Evolutionary conservation across 2,797 vertebrate species (phyloP), one percentile per base, ranked within the genome.

Genomic region (Cottoperca gobio): DNA sequence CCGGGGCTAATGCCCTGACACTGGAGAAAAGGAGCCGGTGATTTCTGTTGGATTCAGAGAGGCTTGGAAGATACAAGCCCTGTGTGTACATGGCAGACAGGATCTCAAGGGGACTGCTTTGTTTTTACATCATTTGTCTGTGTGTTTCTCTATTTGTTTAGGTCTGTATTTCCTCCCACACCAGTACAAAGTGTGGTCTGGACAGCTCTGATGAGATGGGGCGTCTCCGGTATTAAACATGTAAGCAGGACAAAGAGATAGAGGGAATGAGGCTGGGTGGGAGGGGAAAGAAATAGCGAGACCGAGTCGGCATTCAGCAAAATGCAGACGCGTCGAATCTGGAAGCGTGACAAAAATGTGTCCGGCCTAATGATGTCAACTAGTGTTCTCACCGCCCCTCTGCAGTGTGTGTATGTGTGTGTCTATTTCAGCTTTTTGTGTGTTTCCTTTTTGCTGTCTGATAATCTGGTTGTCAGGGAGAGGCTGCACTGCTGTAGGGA

Each of bases 291-390:
- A 69, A 82, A 81, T 50, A 84, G 85, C 73, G 49, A 90, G 88
- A 92, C 79, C 23, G 35, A 89, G 84, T 86, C 81, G 66, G 80
- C 88, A 89, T 92, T 93, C 84, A 83, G 81, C 53, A 76, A 92
- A 94, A 94, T 81, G 76, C 91, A 93, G 92, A 93, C 87, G 69
- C 85, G 87, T 92, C 86, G 83, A 92, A 93, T 94, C 92, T 94
- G 91, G 91, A 94, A 93, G 90, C 86, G 83, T 92, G 92, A 94
- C 92, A 95, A 94, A 94, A 95, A 94, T 92, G 88, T 93, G 92
- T 93, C 92, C 73, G 66, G 89, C 88, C 90, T 94, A 94, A 94
- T 94, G 93, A 95, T 94, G 89, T 94, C 90, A 94, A 88, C 84
- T 85, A 89, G 86, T 89, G 86, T 88, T 89, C 85, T 92, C 79